These are phyloP conservation scores for Onthophagus taurus DNA, from an alignment of 1,140 invertebrate species.

Conservation along the genomic window DNA sequence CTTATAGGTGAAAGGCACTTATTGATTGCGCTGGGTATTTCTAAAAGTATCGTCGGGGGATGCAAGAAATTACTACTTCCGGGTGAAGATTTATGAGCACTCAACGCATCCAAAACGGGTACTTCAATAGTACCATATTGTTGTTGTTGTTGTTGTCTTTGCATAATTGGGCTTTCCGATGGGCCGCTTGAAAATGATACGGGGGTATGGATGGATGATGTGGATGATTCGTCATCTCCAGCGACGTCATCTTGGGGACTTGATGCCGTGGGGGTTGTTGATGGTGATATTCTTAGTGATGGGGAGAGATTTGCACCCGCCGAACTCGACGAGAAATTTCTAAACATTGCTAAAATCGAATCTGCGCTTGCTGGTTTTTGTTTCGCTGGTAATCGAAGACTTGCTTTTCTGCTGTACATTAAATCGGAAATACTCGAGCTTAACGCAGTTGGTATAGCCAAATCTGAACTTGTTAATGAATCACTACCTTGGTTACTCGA, in stretches of 20 bases:
- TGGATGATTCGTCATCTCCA: conserved; percentile 51
- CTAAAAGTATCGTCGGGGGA: conserved; percentile 58
- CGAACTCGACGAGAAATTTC: conserved; percentile 50
- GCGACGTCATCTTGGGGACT: conserved; percentile 56
- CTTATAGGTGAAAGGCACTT: conserved; percentile 65
- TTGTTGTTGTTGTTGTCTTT: conserved; percentile 24
- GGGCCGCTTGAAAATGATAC: conserved; percentile 44
- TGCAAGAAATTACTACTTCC: conserved; percentile 48
- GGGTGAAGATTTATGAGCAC: conserved; percentile 45
- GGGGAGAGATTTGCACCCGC: conserved; percentile 43
- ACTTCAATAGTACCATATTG: conserved; percentile 45
- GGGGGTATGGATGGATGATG: conserved; percentile 49
- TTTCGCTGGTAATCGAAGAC: conserved; percentile 23
- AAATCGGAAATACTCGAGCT: conserved; percentile 36
- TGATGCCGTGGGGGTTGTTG: conserved; percentile 54
- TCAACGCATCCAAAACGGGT: conserved; percentile 54
- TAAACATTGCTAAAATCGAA: conserved; percentile 64
- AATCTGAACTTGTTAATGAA: conserved; percentile 55
- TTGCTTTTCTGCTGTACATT: conserved; percentile 21
- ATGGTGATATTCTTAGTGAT: conserved; percentile 47
- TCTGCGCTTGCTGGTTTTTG: conserved; percentile 60
- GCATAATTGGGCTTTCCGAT: conserved; percentile 46
- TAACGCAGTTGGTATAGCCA: conserved; percentile 38
- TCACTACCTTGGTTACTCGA: conserved; percentile 60
- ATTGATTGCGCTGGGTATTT: conserved; percentile 58